Percentiles rank a stretch among this genome's conserved stretches.
These are phyloP conservation scores for Actinemys pallida DNA, from an alignment of 2,113 vertebrate species.

Conservation along the genomic window DNA sequence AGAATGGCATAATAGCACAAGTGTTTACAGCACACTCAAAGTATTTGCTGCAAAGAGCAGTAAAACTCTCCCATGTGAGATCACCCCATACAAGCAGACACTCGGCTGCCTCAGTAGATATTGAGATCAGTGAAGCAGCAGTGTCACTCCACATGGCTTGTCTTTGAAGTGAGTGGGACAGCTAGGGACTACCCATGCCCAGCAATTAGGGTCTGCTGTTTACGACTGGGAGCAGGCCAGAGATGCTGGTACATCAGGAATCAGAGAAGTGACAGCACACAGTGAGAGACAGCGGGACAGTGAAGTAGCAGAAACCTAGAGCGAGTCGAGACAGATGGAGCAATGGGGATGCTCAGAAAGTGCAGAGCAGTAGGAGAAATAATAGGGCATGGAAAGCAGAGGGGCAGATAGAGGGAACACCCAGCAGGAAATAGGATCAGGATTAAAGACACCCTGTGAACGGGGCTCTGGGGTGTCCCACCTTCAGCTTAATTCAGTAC, in stretches of 20 bases:
- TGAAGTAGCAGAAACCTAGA: neutral
- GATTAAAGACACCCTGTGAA: neutral
- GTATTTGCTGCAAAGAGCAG: neutral
- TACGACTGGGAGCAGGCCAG: neutral
- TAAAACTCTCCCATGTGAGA: neutral
- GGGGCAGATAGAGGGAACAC: no score
- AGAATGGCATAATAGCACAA: neutral
- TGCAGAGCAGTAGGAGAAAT: neutral
- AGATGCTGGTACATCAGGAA: neutral
- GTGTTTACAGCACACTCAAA: neutral
- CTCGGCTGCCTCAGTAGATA: neutral
- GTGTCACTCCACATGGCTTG: accelerated
- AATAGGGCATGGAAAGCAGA: accelerated
- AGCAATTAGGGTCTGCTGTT: neutral
- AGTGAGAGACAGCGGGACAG: accelerated
- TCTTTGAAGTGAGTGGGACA: neutral
- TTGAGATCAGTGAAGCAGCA: accelerated
- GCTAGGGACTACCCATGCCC: no score
- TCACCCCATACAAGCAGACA: accelerated
- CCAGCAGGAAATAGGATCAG: no score
- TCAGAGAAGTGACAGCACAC: accelerated
- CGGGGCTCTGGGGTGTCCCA: neutral
- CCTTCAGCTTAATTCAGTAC: neutral
- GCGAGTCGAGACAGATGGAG: neutral
- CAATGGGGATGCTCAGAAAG: neutral